Conservation (phyloP, 2,113 vertebrate genomes). For the Hemiscyllium ocellatum region DNA sequence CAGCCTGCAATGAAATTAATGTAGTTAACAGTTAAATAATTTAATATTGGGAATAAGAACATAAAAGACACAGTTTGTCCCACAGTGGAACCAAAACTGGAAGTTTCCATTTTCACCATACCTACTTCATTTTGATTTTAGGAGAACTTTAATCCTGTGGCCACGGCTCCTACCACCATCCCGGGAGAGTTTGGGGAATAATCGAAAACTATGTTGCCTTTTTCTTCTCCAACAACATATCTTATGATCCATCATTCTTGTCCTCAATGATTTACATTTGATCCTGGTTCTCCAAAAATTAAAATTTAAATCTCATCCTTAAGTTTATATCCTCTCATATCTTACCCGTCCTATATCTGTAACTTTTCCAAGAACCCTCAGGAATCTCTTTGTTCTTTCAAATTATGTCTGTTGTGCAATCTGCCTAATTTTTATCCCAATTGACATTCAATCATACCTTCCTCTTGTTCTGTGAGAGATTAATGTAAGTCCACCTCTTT, state of each 20-base stretch:
- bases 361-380: not conserved
- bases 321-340: too few relatives aligned
- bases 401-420: not conserved
- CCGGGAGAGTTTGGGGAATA: not conserved
- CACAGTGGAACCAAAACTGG: not conserved
- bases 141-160: not conserved
- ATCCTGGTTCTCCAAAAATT: not conserved
- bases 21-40: not conserved
- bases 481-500: not conserved
- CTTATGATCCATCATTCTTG: too few relatives aligned
- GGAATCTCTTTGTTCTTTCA: not conserved
- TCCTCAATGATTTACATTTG: too few relatives aligned
- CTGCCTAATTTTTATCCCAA: not conserved
- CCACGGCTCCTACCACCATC: not conserved
- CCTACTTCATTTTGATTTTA: not conserved
- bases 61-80: not conserved
- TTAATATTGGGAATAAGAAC: not conserved
- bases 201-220: not conserved
- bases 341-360: not conserved
- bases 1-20: not conserved
- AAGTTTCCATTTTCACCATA: not conserved
- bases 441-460: not conserved
- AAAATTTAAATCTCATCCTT: not conserved
- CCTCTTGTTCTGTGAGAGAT: not conserved
- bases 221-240: too few relatives aligned